Percentiles rank a stretch among this genome's conserved stretches.
Evolutionary conservation across 2,888 invertebrate species (phyloP).

Genomic region (Heliothis peltigera): DNA sequence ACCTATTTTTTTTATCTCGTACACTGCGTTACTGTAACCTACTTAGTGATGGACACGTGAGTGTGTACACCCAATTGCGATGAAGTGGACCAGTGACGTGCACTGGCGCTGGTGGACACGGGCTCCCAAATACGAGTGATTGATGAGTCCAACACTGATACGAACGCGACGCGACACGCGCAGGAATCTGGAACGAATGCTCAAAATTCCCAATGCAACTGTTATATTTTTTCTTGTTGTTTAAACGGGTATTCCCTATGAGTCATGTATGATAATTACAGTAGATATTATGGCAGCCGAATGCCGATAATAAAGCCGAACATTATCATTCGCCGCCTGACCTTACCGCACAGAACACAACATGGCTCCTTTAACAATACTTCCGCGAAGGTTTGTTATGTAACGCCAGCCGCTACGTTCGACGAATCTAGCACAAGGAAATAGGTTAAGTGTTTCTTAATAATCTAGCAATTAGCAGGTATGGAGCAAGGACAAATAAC

Average conservation of each 20-base stretch:
- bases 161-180: conserved; percentile 63
- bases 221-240: conserved; percentile 13
- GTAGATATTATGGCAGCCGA: conserved; percentile 20
- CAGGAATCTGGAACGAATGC: conserved; percentile 27
- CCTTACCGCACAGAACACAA: conserved; percentile 39
- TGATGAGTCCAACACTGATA: conserved; percentile 59
- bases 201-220: conserved; percentile 16
- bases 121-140: conserved; percentile 68
- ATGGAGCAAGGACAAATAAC: conserved; percentile 77
- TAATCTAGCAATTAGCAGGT: conserved; percentile 84
- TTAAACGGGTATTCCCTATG: conserved; percentile 51
- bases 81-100: conserved; percentile 72
- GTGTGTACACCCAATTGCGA: conserved; percentile 74
- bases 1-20: conserved; percentile 89
- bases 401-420: conserved; percentile 69
- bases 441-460: conserved; percentile 88
- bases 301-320: conserved; percentile 39
- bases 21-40: conserved; percentile 85
- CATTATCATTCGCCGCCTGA: conserved; percentile 40
- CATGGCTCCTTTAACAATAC: conserved; percentile 47
- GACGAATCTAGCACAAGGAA: conserved; percentile 80
- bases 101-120: conserved; percentile 56
- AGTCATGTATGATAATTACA: conserved; percentile 48
- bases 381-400: conserved; percentile 75
- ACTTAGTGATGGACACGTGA: conserved; percentile 80